These are phyloP conservation scores for Xylota sylvarum DNA, from an alignment of 2,888 invertebrate genomes.

Conservation along the genomic window DNA sequence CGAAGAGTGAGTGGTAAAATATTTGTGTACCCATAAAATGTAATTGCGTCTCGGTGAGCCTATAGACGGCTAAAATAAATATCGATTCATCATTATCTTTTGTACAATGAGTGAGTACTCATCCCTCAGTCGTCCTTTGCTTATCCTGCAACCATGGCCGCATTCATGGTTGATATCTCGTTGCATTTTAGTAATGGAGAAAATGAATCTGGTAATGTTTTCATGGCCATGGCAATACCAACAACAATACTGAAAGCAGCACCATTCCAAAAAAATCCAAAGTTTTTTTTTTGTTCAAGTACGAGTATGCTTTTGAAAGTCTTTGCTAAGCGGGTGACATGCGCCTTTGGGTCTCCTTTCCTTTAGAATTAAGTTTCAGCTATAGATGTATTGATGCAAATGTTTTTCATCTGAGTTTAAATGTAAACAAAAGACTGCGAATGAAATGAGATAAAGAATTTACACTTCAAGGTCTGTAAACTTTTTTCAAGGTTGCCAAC, in stretches of 20 bases:
- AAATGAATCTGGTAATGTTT: conserved; percentile 53
- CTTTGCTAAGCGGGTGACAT: conserved; percentile 54
- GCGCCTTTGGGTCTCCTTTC: conserved; percentile 33
- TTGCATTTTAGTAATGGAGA: conserved; percentile 50
- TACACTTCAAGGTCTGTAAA: conserved; percentile 21
- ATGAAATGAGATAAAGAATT: background rate
- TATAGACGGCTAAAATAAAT: conserved; percentile 49
- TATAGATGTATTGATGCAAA: conserved; percentile 21
- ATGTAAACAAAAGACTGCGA: conserved; percentile 60
- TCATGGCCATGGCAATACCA: conserved; percentile 58
- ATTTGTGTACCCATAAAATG: conserved; percentile 23
- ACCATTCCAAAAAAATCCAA: conserved; percentile 23
- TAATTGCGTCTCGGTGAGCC: conserved; percentile 37
- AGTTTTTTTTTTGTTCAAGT: conserved; percentile 5
- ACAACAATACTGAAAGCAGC: conserved; percentile 12
- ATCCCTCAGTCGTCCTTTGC: conserved; percentile 6
- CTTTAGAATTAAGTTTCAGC: background rate
- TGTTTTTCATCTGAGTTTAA: conserved; percentile 44
- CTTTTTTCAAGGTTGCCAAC: conserved; percentile 64
- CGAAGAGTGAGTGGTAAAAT: background rate
- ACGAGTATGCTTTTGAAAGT: conserved; percentile 37
- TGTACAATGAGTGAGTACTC: conserved; percentile 18
- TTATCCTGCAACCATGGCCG: conserved; percentile 40
- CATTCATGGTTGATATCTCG: conserved; percentile 8
- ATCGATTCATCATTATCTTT: conserved; percentile 66